Base-by-base conservation (phyloP, 2,888 invertebrate species). In the Stratiomys singularior region DNA sequence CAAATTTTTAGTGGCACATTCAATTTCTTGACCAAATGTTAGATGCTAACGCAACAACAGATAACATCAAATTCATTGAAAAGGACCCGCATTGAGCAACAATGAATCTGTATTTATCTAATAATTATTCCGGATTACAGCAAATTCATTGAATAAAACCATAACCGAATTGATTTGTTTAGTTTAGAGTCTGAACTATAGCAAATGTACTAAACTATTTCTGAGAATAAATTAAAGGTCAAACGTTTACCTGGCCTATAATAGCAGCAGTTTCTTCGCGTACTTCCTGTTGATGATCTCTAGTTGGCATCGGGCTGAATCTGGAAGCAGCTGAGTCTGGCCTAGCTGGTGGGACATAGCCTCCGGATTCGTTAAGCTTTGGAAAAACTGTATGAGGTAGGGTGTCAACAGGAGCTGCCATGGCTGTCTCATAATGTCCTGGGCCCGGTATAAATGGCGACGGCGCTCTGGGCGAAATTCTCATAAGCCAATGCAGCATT, bases 401-500 rank as follows among this genome's bases (percentile, higher is more conserved):
- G 71, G 85, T 83, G 76, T 87, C 83, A 78, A 87, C 81, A 1
- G 88, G 87, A 78, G 85, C 81, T 79, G 85, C 83, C 77, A 87
- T 78, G 5, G 87, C 86, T 46, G 84, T 84, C 76, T 85, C 84
- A 82, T 86, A 86, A 58, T 86, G 85, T 25, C 88, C 89, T 1
- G 89, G 89, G 81, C 89, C 89, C 76, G 88, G 89, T 66, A 90
- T 87, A 80, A 89, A 86, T 9, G 91, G 91, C 81, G 91, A 91
- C 25, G 89, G 89, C 28, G 84, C 86, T 79, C 87, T 85, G n/a
- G 15, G 18, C 18, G 30, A 58, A 7, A 56, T 37, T 3, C 9
- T 3, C 3, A 37, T 37, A 5, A 37, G 37, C 37, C 3, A 37
- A 37, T 9, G 9, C 9, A 37, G 37, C 37, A 5, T 52, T 52